Evolutionary conservation across 2,797 vertebrate genomes (phyloP).

Genomic region (Sphaeramia orbicularis): DNA sequence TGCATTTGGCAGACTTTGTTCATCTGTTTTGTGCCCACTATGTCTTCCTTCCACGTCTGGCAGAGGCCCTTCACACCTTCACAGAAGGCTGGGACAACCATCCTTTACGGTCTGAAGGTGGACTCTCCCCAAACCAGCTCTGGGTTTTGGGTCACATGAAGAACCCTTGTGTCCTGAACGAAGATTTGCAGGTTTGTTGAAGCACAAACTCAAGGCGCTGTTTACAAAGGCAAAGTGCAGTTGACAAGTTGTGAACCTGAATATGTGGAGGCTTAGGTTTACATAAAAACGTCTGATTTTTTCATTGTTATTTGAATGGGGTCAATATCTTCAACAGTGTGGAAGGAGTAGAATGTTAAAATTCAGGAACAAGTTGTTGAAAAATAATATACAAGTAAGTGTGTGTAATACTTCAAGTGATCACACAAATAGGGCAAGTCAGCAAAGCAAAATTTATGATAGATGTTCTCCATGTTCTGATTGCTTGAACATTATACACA

Average conservation of each 20-base stretch:
- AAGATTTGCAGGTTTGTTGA: slow-evolving; percentile 19
- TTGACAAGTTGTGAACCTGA: slow-evolving; percentile 12
- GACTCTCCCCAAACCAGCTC: slow-evolving; percentile 30
- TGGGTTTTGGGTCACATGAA: slow-evolving; percentile 18
- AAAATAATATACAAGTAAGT: no score
- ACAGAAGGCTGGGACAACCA: slow-evolving; percentile 45
- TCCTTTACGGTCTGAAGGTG: slow-evolving; percentile 38
- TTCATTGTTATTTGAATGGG: no score
- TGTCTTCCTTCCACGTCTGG: slow-evolving; percentile 31
- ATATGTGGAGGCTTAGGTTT: no score
- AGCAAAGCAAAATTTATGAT: no score
- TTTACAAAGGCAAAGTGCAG: slow-evolving; percentile 6
- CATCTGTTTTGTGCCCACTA: slow-evolving; percentile 42
- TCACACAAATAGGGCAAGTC: no score
- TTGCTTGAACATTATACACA: no score
- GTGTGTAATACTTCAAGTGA: no score
- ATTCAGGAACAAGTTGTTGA: no score
- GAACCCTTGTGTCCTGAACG: neutral
- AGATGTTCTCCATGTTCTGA: no score
- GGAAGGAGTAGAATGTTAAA: no score
- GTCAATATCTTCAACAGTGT: no score
- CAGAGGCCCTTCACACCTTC: slow-evolving; percentile 25
- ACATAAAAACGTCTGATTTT: no score
- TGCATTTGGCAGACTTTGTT: slow-evolving; percentile 27
- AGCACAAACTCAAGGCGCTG: neutral